Evolutionary conservation across 2,888 invertebrate species (phyloP).

Genomic region (Camptogramma bilineatum): DNA sequence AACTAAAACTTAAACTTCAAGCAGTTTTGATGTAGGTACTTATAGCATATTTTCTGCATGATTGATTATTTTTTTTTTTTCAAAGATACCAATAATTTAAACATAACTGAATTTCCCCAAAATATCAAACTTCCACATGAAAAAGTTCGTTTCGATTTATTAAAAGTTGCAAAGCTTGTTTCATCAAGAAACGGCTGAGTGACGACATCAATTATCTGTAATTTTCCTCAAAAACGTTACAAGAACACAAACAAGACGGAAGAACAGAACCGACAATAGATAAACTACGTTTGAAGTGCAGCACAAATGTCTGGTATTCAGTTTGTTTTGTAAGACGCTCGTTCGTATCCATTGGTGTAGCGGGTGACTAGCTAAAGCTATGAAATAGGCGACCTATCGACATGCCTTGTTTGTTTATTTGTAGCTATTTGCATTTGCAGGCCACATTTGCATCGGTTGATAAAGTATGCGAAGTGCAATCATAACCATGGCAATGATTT

Average conservation of each 20-base stretch:
- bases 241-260: constrained; percentile 40
- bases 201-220: constrained; percentile 11
- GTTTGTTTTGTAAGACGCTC: constrained; percentile 54
- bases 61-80: neutral
- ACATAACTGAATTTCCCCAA: neutral
- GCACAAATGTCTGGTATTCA: constrained; percentile 52
- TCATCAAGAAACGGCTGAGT: neutral
- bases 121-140: neutral
- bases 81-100: neutral
- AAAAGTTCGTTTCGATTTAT: neutral
- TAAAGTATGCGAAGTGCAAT: too few relatives aligned
- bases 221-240: constrained; percentile 6
- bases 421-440: too few relatives aligned
- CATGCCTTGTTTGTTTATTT: neutral
- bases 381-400: constrained; percentile 16
- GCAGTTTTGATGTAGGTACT: neutral
- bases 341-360: constrained; percentile 34
- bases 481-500: too few relatives aligned
- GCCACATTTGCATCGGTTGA: too few relatives aligned
- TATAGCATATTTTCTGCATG: neutral
- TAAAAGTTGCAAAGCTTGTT: neutral
- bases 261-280: constrained; percentile 45
- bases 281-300: constrained; percentile 52
- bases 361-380: constrained; percentile 30
- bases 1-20: neutral